These are phyloP conservation scores for Elymnias hypermnestra DNA, from an alignment of 1,140 invertebrate species.

Conservation along the genomic window DNA sequence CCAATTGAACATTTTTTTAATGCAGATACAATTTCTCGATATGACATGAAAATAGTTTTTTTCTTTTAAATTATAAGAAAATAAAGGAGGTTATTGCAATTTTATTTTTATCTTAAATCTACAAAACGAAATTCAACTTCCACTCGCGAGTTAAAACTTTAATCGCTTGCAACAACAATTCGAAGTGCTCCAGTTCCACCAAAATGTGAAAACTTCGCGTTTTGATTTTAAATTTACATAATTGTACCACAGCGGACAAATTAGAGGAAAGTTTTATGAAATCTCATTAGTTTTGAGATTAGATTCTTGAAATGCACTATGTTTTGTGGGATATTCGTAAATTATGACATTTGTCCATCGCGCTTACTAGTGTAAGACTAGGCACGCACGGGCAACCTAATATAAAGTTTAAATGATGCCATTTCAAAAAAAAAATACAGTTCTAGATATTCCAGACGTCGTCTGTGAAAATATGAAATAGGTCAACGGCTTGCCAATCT, in stretches of 20 bases:
- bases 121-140: not conserved
- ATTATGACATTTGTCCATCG: not conserved
- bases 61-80: too few relatives aligned
- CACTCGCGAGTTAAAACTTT: slow-evolving; percentile 1
- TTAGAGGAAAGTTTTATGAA: not conserved
- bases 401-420: too few relatives aligned
- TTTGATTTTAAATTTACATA: slow-evolving; percentile 5
- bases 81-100: too few relatives aligned
- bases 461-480: too few relatives aligned
- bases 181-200: not conserved
- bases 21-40: too few relatives aligned
- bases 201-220: slow-evolving; percentile 3
- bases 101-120: slow-evolving; percentile 3
- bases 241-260: not conserved
- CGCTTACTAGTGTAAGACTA: too few relatives aligned
- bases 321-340: not conserved
- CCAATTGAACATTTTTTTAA: too few relatives aligned
- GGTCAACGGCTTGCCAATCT: too few relatives aligned
- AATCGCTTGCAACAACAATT: slow-evolving; percentile 4
- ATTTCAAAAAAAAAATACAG: too few relatives aligned
- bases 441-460: too few relatives aligned
- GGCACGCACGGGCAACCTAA: too few relatives aligned
- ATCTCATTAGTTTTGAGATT: not conserved
- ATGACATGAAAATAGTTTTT: too few relatives aligned
- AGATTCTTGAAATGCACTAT: not conserved